Evolutionary conservation across 1,140 invertebrate genomes (phyloP).

Genomic region (Drosophila trapezifrons): DNA sequence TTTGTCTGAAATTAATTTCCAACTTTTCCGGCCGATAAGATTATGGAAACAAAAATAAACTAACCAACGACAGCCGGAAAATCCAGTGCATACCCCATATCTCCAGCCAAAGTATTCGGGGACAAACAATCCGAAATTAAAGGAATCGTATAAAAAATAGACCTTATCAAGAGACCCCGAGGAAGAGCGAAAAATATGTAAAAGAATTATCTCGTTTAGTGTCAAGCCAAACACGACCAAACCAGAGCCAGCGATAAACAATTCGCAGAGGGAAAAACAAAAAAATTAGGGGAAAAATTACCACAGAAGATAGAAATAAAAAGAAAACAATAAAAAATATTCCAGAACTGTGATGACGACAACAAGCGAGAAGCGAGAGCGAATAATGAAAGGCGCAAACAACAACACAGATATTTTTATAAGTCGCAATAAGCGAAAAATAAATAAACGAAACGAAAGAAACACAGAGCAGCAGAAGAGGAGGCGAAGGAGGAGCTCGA

Average conservation of each 20-base stretch:
- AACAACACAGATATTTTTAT: slow-evolving; percentile 57
- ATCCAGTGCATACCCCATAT: slow-evolving; percentile 11
- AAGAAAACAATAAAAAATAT: slow-evolving; percentile 49
- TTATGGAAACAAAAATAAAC: slow-evolving; percentile 14
- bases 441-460: slow-evolving; percentile 54
- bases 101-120: not conserved
- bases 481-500: slow-evolving; percentile 24
- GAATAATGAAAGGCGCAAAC: slow-evolving; percentile 20
- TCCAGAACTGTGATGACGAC: slow-evolving; percentile 63
- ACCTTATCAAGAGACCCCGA: slow-evolving; percentile 24
- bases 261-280: slow-evolving; percentile 23
- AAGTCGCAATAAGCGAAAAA: slow-evolving; percentile 79
- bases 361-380: slow-evolving; percentile 23
- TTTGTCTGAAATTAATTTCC: slow-evolving; percentile 15
- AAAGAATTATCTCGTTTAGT: slow-evolving; percentile 57
- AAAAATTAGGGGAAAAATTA: slow-evolving; percentile 21
- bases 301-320: slow-evolving; percentile 27
- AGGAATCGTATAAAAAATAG: not conserved
- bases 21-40: slow-evolving; percentile 35
- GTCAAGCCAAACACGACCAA: slow-evolving; percentile 36
- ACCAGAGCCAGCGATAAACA: slow-evolving; percentile 27
- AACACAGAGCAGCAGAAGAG: slow-evolving; percentile 2
- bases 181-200: slow-evolving; percentile 34
- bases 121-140: slow-evolving; percentile 16
- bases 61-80: slow-evolving; percentile 14